phyloP scores from a whole-genome alignment of 1,140 invertebrate species.

The Cyclargus thomasi region DNA sequence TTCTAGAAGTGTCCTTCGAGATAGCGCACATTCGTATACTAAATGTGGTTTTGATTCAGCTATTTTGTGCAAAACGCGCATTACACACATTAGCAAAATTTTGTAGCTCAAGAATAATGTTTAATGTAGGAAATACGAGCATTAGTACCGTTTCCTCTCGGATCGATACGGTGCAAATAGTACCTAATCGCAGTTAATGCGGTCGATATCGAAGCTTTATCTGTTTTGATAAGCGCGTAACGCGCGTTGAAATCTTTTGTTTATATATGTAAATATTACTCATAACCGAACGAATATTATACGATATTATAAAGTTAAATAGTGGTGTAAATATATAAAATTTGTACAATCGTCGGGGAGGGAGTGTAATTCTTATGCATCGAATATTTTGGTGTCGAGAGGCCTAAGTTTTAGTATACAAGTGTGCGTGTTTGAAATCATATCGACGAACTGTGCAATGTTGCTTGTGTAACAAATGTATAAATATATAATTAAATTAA shows the following conservation, averaged over 20 bases:
- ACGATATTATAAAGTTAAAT: slow-evolving; percentile 9
- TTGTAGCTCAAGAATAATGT: background rate
- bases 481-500: slow-evolving; percentile 51
- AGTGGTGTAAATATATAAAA: slow-evolving; percentile 19
- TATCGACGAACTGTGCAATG: slow-evolving; percentile 70
- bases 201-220: slow-evolving; percentile 53
- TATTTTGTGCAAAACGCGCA: background rate
- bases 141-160: slow-evolving; percentile 32
- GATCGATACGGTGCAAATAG: slow-evolving; percentile 36
- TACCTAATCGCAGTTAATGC: slow-evolving; percentile 42
- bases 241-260: slow-evolving; percentile 71
- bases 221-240: slow-evolving; percentile 50
- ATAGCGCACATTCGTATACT: slow-evolving; percentile 43
- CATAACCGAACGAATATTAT: background rate
- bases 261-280: slow-evolving; percentile 24
- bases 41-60: slow-evolving; percentile 36
- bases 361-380: background rate
- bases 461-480: slow-evolving; percentile 65
- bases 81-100: background rate
- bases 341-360: background rate
- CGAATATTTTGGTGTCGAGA: background rate
- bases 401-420: slow-evolving; percentile 41
- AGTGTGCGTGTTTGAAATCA: slow-evolving; percentile 34
- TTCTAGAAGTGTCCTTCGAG: slow-evolving; percentile 54
- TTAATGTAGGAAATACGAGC: background rate